A percentile compares a stretch with the other conserved stretches of the same genome.
phyloP scores from a whole-genome alignment of 2,113 vertebrate genomes.

The Hemicordylus capensis region DNA sequence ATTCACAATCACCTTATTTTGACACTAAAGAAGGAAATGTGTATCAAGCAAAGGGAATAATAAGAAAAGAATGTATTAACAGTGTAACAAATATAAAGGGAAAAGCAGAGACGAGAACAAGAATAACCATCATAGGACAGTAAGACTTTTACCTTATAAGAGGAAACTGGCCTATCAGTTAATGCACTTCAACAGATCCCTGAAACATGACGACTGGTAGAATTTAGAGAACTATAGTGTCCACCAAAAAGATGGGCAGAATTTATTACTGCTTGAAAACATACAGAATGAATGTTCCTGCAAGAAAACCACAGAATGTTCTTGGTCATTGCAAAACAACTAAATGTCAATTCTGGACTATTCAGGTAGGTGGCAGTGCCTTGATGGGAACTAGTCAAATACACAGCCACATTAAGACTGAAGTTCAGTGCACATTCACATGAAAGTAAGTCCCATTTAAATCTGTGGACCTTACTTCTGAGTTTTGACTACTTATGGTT shows the following conservation, averaged over 20 bases:
- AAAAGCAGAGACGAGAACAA: constrained; percentile 63
- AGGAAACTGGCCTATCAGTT: constrained; percentile 51
- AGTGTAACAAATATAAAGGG: constrained; percentile 57
- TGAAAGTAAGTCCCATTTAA: not conserved
- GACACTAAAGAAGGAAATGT: constrained; percentile 63
- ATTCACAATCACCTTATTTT: constrained; percentile 71
- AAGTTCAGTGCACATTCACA: too few relatives aligned
- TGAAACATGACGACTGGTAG: constrained; percentile 45
- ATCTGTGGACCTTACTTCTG: not conserved
- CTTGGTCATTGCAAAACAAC: not conserved
- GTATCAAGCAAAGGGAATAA: constrained; percentile 61
- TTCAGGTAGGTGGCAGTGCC: not conserved
- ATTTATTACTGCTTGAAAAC: constrained; percentile 33
- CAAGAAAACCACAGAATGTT: not conserved
- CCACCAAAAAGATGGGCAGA: constrained; percentile 18
- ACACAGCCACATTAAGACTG: not conserved
- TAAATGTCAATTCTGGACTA: not conserved
- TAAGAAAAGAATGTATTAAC: constrained; percentile 47
- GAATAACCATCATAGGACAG: constrained; percentile 61
- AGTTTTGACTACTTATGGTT: too few relatives aligned
- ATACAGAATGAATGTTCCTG: constrained; percentile 12
- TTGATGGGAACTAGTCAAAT: not conserved
- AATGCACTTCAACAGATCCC: constrained; percentile 34
- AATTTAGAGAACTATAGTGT: constrained; percentile 42
- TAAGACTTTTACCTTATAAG: constrained; percentile 47